phyloP scores from a whole-genome alignment of 30 jellyfish, hydroid and myxozoan genomes.

The Pelagia noctiluca region DNA sequence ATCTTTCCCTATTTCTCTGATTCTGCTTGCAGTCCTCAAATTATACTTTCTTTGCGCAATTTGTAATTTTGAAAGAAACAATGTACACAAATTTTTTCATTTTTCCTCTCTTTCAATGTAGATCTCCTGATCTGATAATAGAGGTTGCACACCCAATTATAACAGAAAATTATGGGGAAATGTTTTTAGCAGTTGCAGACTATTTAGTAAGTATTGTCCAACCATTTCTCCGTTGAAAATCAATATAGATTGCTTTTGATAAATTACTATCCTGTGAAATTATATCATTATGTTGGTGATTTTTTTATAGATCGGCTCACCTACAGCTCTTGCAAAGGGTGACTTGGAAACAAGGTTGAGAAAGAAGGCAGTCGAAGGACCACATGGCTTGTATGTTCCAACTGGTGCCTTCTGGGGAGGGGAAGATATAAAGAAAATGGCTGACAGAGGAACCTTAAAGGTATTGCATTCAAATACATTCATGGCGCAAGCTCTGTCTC shows the following conservation, averaged over 20 bases:
- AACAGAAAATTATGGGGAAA: slow-evolving; percentile 76
- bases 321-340: slow-evolving; percentile 89
- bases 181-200: slow-evolving; percentile 73
- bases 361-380: slow-evolving; percentile 50
- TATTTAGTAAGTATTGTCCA: slow-evolving; percentile 60
- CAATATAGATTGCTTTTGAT: background rate
- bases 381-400: slow-evolving; percentile 88
- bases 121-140: slow-evolving; percentile 79
- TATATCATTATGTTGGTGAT: background rate
- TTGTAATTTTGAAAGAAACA: background rate
- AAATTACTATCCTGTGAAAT: background rate
- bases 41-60: background rate
- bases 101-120: slow-evolving; percentile 9
- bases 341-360: slow-evolving; percentile 68
- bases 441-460: slow-evolving; percentile 91
- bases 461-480: no score
- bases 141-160: slow-evolving; percentile 85
- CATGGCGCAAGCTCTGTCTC: no score
- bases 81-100: background rate
- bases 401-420: slow-evolving; percentile 99
- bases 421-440: slow-evolving; percentile 90
- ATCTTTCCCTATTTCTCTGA: background rate
- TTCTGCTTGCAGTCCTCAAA: background rate
- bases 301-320: slow-evolving; percentile 86
- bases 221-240: no score